Evolutionary conservation across 1,140 invertebrate species (phyloP), one percentile per base, ranked within the genome.

Genomic region (Sinella curviseta): DNA sequence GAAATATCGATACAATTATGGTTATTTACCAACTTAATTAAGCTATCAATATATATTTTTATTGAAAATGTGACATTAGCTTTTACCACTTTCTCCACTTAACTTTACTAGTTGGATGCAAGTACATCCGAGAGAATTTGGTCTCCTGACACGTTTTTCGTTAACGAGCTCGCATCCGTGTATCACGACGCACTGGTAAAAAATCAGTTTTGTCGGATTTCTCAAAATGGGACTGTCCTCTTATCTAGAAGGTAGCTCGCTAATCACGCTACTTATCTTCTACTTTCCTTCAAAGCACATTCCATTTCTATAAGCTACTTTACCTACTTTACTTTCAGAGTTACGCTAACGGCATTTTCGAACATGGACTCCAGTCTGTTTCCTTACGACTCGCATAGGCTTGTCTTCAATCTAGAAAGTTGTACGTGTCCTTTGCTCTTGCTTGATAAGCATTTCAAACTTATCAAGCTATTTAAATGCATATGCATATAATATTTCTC

Each of bases 1-100:
- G 65, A 33, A 70, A 70, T 30, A 70, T 70, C 24, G 65, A 70
- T 30, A 70, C 65, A 70, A 31, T 70, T 31, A 70, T 24, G 65
- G 65, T 70, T 3, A 4, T 8, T 14, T n/a, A n/a, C n/a, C n/a
- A n/a, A n/a, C n/a, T n/a, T n/a, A n/a, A 16, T 70, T 31, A 33
- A 33, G 31, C 31, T 4, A 65, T 16, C 57, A 14, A 65, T 65
- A 12, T 65, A 65, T n/a, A n/a, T 26, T 65, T 65, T 4, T 14
- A n/a, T 65, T 8, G 14, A 4, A 26, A 65, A 12, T 65, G 8
- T 26, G 8, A n/a, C 16, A 65, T 65, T n/a, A 16, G 24, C 8
- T 65, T 48, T 12, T 48, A 20, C 39, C 20, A 8, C 8, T 48
- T 8, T 48, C 20, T 20, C 24, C 24, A 65, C 8, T 12, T n/a